Base-by-base conservation (phyloP, 1,140 invertebrate genomes). In the Tetranychus urticae region DNA sequence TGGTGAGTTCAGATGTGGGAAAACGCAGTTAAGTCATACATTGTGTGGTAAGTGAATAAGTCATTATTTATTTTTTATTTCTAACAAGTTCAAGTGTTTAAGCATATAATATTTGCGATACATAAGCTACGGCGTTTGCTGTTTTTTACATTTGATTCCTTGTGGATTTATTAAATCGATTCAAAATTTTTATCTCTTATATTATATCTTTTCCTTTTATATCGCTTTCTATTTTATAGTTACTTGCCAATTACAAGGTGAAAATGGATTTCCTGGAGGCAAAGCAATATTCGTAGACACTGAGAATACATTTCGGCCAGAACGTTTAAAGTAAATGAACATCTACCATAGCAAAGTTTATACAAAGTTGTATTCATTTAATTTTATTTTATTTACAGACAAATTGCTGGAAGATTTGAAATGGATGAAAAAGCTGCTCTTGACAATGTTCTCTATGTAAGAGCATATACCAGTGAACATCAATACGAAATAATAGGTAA, bases 271-370 rank as follows among this genome's bases (percentile, higher is more conserved):
- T 31, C n/a, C 47, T 0, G 94, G 97, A 77, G 94, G 94, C 10
- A 97, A 96, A 72, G 94, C 91, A 69, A 75, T 99, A 58, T 99
- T 96, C 71, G 88, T 99, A 66, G 94, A 99, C 68, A 97, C 94
- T 0, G 94, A 98, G 72, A 89, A 89, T 50, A 96, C 91, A 3
- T 98, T 99, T 70, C 74, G 96, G 4, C 87, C 89, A 0, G 87
- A 92, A 74, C 75, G 89, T 37, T 69, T 92, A 34, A 56, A n/a
- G 54, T 55, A 55, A 55, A 12, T 71, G 12, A 60, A 39, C 13
- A 59, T 42, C 52, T 37, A 62, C 69, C 42, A 14, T 52, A 35
- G 8, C 23, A 23, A 23, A 23, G 23, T 23, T 39, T 54, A 42
- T 37, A 39, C 36, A 10, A 59, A 13, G 50, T 47, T 52, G 50